Percentiles rank a stretch among this genome's conserved stretches.
phyloP scores from a whole-genome alignment of 1,140 invertebrate species.

The Drosophila azteca region DNA sequence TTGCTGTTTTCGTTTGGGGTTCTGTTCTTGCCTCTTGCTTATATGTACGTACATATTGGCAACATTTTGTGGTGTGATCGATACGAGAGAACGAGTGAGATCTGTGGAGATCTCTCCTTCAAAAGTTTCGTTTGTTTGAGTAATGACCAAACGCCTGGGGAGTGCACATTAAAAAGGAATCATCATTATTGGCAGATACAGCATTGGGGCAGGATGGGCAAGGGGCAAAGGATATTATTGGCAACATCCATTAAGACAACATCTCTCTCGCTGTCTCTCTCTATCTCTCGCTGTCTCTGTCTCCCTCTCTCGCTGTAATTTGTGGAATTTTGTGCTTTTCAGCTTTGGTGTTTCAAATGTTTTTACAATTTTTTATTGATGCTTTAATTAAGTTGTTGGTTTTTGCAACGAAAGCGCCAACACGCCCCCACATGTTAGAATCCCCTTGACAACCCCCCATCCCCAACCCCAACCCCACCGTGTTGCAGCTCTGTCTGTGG shows the following conservation, averaged over 20 bases:
- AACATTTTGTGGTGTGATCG: slow-evolving; percentile 76
- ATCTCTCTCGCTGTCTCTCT: neutral
- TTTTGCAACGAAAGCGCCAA: slow-evolving; percentile 26
- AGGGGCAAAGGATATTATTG: slow-evolving; percentile 59
- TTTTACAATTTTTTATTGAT: slow-evolving; percentile 80
- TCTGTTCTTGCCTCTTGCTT: neutral
- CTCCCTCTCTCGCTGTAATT: slow-evolving; percentile 10
- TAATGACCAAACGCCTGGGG: slow-evolving; percentile 76
- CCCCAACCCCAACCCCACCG: too few species aligned
- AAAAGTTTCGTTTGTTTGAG: slow-evolving; percentile 42
- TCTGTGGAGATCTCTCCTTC: neutral
- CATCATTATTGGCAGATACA: slow-evolving; percentile 80
- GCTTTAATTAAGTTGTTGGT: slow-evolving; percentile 77
- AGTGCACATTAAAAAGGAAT: slow-evolving; percentile 83
- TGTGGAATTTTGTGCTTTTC: slow-evolving; percentile 18
- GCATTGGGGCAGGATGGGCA: slow-evolving; percentile 1
- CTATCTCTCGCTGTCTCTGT: neutral
- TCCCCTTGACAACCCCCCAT: slow-evolving; percentile 2
- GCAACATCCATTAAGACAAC: slow-evolving; percentile 62
- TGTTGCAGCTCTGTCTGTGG: slow-evolving; percentile 1
- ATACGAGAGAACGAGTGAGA: slow-evolving; percentile 31
- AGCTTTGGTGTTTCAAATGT: slow-evolving; percentile 42
- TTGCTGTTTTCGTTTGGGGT: slow-evolving; percentile 7
- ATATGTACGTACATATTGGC: slow-evolving; percentile 55
- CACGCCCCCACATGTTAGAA: slow-evolving; percentile 21